Percentiles rank a stretch among this genome's conserved stretches.
phyloP scores from a whole-genome alignment of 2,113 vertebrate genomes.

The Zosterops lateralis region DNA sequence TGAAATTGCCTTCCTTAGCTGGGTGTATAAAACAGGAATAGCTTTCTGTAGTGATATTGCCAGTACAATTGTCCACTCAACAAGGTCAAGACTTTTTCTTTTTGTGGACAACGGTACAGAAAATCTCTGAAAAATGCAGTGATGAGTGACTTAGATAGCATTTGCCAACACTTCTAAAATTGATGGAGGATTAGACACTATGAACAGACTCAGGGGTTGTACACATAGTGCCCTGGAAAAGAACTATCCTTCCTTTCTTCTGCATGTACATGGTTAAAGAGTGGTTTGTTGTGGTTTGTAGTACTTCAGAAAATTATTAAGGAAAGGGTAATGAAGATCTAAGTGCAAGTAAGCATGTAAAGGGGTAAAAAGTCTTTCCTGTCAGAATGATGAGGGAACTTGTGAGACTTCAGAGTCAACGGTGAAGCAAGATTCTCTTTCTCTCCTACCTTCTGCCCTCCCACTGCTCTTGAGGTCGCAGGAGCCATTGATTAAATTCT shows the following conservation, averaged over 20 bases:
- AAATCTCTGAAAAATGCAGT: background rate
- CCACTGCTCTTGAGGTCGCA: background rate
- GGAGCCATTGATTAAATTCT: background rate
- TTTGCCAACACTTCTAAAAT: background rate
- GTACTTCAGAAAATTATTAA: background rate
- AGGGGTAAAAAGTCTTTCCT: background rate
- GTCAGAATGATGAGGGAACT: background rate
- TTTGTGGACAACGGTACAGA: background rate
- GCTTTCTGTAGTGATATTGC: background rate
- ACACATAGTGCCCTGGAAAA: background rate
- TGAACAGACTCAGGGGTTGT: background rate
- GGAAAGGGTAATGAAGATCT: background rate
- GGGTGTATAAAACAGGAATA: background rate
- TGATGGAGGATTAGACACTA: background rate
- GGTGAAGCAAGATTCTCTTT: background rate
- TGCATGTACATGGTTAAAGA: background rate
- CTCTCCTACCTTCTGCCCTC: background rate
- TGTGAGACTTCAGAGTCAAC: background rate
- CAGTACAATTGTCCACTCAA: background rate
- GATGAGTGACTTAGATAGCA: background rate
- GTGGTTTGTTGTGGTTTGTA: background rate
- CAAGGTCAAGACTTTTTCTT: background rate
- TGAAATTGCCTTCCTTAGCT: background rate
- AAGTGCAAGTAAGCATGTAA: background rate
- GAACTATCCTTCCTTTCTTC: background rate